Conservation (phyloP, 2,113 vertebrate genomes). For the Recurvirostra avosetta region DNA sequence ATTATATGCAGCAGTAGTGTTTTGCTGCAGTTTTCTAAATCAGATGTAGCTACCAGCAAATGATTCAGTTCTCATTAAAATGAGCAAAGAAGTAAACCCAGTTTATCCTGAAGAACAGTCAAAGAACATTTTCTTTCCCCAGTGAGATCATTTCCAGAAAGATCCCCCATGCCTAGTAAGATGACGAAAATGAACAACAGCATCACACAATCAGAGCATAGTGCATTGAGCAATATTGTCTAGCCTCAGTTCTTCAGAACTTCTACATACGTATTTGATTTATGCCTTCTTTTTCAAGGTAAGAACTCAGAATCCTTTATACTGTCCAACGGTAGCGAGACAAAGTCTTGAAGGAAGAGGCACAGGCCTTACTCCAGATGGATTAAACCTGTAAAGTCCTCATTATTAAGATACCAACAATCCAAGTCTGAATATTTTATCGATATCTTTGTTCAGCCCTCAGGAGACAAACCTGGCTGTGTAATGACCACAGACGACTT, state of each 20-base stretch:
- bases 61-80: not conserved
- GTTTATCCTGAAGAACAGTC: not conserved
- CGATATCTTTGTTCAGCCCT: not conserved
- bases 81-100: not conserved
- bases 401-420: not conserved
- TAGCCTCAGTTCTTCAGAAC: not conserved
- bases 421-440: not conserved
- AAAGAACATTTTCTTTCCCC: not conserved
- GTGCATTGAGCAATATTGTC: not conserved
- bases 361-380: not conserved
- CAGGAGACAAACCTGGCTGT: not conserved
- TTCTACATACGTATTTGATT: not conserved
- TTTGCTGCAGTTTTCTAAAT: not conserved
- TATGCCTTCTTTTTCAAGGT: not conserved
- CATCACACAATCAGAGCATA: not conserved
- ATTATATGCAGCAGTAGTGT: not conserved
- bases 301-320: not conserved
- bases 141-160: not conserved
- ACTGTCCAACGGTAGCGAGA: rapidly evolving
- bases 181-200: not conserved
- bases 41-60: not conserved
- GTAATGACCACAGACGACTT: not conserved
- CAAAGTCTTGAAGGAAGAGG: not conserved
- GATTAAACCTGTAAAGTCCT: not conserved
- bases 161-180: not conserved